Base-by-base conservation (phyloP, 2,113 vertebrate species). In the Thymallus thymallus region DNA sequence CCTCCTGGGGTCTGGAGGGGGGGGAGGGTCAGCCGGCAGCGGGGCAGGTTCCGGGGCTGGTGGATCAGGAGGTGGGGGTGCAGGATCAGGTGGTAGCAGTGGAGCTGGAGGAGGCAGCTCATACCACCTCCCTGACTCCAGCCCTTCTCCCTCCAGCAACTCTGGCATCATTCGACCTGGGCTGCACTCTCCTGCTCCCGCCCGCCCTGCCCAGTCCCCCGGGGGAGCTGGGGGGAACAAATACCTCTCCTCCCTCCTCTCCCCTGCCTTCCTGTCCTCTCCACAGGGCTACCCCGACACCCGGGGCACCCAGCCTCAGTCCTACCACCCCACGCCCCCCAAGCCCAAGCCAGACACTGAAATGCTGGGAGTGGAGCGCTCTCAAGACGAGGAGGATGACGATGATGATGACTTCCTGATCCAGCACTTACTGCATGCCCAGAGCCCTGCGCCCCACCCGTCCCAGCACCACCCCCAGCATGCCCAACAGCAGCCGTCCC, bases 321-420 rank as follows among this genome's bases (percentile, higher is more conserved):
- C 87, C n/a, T 91, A 91, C 82, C 87, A 91, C 60, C 72, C 85
- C 61, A 88, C 92, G 48, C 86, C 89, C 67, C 81, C 80, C 6
- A 91, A 91, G 71, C 69, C 84, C 48, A 92, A 93, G 83, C 72
- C 87, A n/a, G 90, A 90, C 56, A 68, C 83, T n/a, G 89, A 87
- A 68, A 82, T 91, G 66, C 73, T 90, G 30, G 83, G 83, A 90
- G 86, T 91, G 86, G 77, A 96, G 86, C 0, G 76, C 74, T 76
- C 90, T 41, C 88, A 86, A 76, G 86, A 87, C 0, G 85, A 87
- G 1, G 95, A 94, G 13, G 94, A 97, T 0, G 94, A 95, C 41
- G 94, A 95, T 62, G 94, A 96, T 0, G 95, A 96, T 30, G 95
- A 97, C 16, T 97, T 98, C 58, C 89, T 96, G 16, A 96, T 96